Base-by-base conservation (phyloP, 2,797 vertebrate species). In the Lithobates pipiens region DNA sequence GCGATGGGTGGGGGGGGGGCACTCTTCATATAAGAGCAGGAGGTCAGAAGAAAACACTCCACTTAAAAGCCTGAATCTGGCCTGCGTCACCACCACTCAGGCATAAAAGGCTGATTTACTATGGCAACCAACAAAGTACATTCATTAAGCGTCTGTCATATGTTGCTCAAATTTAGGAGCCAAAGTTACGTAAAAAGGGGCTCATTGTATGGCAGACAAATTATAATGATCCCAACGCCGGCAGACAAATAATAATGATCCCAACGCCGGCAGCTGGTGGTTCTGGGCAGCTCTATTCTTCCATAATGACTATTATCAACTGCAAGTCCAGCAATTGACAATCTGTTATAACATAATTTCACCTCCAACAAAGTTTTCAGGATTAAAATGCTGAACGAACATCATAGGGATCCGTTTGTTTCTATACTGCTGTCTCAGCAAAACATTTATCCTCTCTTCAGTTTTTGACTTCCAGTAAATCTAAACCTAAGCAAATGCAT, bases 81-180 rank as follows among this genome's bases (percentile, higher is more conserved):
- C 42, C 61, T 57, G 72, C 70, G 70, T 79, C 83, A 80, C 39
- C 23, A 4, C 2, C 57, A 18, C 61, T 63, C 39, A 80, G 70
- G 73, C 1, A 85, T 67, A 80, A 80, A 85, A 70, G 83, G 65
- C 39, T 67, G 7, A 23, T 80, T 85, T 74, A 74, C 83, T 85
- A 85, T 85, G 77, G 83, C 68, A 85, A 80, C 83, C 50, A 46
- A 34, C 39, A 36, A 21, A 76, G 72, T 18, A 8, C 11, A 16
- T 23, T 18, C 15, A 25, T 15, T 6, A 3, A 34, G 8, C 36
- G 70, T 42, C 70, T 42, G 34, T 72, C 36, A 72, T n/a, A 72
- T 8, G n/a, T 18, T 70, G 70, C 23, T 39, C 32, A 72, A 36
- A 34, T 18, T 72, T 42, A 72, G 70, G 70, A 39, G 34, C 34